Base-by-base conservation (phyloP, 2,888 invertebrate species). In the Pharmacophagus antenor region DNA sequence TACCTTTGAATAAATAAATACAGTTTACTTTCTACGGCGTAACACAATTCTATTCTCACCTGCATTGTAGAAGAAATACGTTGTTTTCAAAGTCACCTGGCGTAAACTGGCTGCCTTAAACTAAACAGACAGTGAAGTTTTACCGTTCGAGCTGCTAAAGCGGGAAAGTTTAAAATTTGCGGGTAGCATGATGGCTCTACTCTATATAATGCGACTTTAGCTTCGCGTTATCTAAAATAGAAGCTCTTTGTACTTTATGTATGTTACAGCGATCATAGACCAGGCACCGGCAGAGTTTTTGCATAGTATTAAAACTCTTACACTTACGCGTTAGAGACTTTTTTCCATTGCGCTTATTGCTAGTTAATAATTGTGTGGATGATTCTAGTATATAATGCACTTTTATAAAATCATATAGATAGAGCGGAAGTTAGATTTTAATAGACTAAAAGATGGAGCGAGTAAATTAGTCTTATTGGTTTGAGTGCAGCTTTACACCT, bases 71-170 rank as follows among this genome's bases (percentile, higher is more conserved):
- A 71, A 70, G 75, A 81, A 77, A 78, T 80, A 81, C 70, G 77
- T 75, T 74, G 75, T 80, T 80, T 76, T 76, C 75, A 78, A 82
- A 84, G 82, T 80, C 77, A 77, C 74, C 71, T 74, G 79, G 80
- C 81, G 69, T 72, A 77, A 82, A 82, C 80, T 79, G 75, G 76
- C 74, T 74, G 74, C 74, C 73, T 80, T 80, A 79, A 82, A 82
- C 82, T 80, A 82, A 83, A 81, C 82, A 82, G 82, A 79, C 76
- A 74, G 73, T 73, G 71, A 83, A 82, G 76, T 76, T 83, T 77
- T 65, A 69, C 72, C 71, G 71, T 67, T 72, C 62, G 66, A 68
- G 66, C 67, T 66, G 63, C 66, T 67, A 67, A 72, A 72, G 70
- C 65, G 72, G 68, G 72, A 73, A 80, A 80, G 72, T 81, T 79